Evolutionary conservation across 2,797 vertebrate genomes (phyloP).

Genomic region (Antennarius maculatus): DNA sequence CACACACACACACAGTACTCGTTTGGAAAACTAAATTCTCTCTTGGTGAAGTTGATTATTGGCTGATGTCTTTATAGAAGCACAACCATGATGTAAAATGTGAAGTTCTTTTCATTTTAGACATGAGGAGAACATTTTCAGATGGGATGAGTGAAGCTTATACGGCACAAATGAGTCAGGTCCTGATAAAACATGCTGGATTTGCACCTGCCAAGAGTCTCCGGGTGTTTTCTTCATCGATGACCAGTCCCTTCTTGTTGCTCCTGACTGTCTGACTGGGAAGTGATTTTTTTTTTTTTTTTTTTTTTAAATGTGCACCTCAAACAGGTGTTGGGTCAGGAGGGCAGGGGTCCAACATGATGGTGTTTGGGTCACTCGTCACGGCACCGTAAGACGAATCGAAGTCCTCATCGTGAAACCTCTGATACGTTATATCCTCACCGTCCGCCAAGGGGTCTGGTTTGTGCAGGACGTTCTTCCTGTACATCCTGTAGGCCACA

Average conservation of each 20-base stretch:
- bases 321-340: slow-evolving; percentile 78
- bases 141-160: slow-evolving; percentile 29
- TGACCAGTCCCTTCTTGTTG: slow-evolving; percentile 20
- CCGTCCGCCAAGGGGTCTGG: slow-evolving; percentile 77
- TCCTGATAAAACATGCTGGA: too few relatives aligned
- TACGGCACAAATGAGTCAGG: slow-evolving; percentile 26
- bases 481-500: slow-evolving; percentile 89
- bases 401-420: slow-evolving; percentile 88
- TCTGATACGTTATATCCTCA: slow-evolving; percentile 90
- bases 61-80: slow-evolving; percentile 5
- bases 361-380: slow-evolving; percentile 81
- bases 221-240: slow-evolving; percentile 9
- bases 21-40: background rate
- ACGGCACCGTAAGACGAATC: slow-evolving; percentile 91
- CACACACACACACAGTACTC: slow-evolving; percentile 3
- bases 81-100: slow-evolving; percentile 12
- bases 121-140: slow-evolving; percentile 12
- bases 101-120: slow-evolving; percentile 6
- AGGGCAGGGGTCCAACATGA: slow-evolving; percentile 82
- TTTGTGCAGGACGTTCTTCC: slow-evolving; percentile 86
- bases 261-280: slow-evolving; percentile 1
- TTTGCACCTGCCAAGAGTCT: too few relatives aligned
- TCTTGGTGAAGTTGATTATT: slow-evolving; percentile 5
- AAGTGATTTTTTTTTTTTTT: background rate
- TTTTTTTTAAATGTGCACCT: slow-evolving; percentile 1